phyloP scores from a whole-genome alignment of 1,140 invertebrate genomes.

The Maniola jurtina region DNA sequence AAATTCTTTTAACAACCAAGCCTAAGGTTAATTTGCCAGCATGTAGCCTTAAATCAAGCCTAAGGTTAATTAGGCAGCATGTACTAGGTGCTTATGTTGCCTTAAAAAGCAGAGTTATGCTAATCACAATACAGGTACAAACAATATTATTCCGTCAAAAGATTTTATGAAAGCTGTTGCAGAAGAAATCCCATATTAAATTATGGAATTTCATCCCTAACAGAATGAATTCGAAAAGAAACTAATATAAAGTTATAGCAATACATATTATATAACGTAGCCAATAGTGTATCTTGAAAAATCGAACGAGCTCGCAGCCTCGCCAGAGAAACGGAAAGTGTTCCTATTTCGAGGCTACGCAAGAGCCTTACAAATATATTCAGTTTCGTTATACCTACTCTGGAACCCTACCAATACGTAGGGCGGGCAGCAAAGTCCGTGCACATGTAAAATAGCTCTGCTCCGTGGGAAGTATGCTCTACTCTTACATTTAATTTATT shows the following conservation, averaged over 20 bases:
- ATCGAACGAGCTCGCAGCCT: conserved; percentile 52
- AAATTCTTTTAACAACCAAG: too few species aligned
- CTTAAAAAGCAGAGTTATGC: too few species aligned
- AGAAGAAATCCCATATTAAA: too few species aligned
- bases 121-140: too few species aligned
- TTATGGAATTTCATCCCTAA: too few species aligned
- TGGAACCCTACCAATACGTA: conserved; percentile 68
- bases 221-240: not conserved
- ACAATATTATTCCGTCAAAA: too few species aligned
- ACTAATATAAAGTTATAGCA: not conserved
- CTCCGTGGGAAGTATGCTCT: conserved; percentile 47
- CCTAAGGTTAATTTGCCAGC: too few species aligned
- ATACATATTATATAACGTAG: not conserved
- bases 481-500: conserved; percentile 34
- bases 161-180: too few species aligned
- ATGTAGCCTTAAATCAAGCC: too few species aligned
- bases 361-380: conserved; percentile 65
- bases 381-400: conserved; percentile 68
- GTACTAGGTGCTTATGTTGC: too few species aligned
- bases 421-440: conserved; percentile 66
- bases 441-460: conserved; percentile 76
- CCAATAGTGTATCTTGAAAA: conserved; percentile 29
- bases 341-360: conserved; percentile 57
- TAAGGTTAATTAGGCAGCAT: too few species aligned
- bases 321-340: conserved; percentile 47